Conservation (phyloP, 1,140 invertebrate species). For the Megalopta genalis region DNA sequence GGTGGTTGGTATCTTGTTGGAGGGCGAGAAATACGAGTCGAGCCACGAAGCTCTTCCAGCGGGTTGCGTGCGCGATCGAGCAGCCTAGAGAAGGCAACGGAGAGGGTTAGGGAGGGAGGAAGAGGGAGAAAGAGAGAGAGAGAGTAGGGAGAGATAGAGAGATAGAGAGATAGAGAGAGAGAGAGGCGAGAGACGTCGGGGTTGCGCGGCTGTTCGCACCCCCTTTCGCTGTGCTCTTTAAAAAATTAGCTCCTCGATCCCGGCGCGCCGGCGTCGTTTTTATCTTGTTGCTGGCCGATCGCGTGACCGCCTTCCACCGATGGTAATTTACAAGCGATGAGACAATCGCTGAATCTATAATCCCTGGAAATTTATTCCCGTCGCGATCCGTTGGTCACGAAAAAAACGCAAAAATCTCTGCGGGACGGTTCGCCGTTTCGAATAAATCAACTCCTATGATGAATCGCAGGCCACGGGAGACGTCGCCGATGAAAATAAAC, state of each 20-base stretch:
- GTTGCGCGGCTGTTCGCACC: slow-evolving; percentile 61
- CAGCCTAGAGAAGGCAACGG: neutral
- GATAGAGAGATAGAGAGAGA: neutral
- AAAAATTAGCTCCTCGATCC: slow-evolving; percentile 63
- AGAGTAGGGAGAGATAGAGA: neutral
- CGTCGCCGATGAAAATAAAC: too few species aligned
- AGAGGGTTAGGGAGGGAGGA: slow-evolving; percentile 19
- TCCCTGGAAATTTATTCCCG: neutral
- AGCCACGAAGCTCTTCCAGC: slow-evolving; percentile 55
- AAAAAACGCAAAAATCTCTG: too few species aligned
- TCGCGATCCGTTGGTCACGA: too few species aligned
- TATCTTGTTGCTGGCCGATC: slow-evolving; percentile 30
- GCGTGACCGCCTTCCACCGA: slow-evolving; percentile 13
- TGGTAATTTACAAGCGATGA: slow-evolving; percentile 38
- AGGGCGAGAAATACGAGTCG: slow-evolving; percentile 68
- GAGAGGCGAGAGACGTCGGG: slow-evolving; percentile 16
- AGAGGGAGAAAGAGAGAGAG: slow-evolving; percentile 21
- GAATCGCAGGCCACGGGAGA: too few species aligned
- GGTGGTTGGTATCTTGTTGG: slow-evolving; percentile 69
- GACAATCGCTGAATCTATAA: slow-evolving; percentile 30
- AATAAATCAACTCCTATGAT: too few species aligned
- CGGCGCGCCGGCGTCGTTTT: slow-evolving; percentile 35
- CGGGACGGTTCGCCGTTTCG: too few species aligned
- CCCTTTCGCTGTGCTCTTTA: slow-evolving; percentile 62
- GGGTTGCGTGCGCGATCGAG: slow-evolving; percentile 63